A percentile compares a stretch with the other conserved stretches of the same genome.
Conservation (phyloP, 2,113 vertebrate species). For the Pteronura brasiliensis region DNA sequence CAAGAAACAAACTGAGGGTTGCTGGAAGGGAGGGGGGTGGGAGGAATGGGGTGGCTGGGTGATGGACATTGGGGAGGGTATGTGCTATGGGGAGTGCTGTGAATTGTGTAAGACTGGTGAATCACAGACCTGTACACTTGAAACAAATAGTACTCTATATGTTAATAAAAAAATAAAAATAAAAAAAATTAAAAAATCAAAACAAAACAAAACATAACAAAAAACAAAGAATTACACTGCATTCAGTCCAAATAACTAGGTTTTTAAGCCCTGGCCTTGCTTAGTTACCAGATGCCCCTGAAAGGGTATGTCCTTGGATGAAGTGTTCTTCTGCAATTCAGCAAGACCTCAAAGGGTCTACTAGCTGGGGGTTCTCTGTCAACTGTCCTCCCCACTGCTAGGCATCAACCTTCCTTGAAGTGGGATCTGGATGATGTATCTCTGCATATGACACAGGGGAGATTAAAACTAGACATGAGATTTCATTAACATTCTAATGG, state of each 20-base stretch:
- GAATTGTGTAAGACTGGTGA: no score
- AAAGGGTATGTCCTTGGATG: neutral
- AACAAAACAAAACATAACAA: no score
- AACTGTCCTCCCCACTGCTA: neutral
- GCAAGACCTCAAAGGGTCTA: neutral
- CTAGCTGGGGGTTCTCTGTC: neutral
- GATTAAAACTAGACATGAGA: neutral
- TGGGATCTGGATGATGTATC: neutral
- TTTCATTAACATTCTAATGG: neutral
- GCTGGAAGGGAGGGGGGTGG: no score
- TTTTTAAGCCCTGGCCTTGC: neutral
- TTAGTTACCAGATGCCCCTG: neutral
- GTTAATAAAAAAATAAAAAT: no score
- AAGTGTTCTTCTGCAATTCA: neutral
- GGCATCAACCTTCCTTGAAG: neutral
- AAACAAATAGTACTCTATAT: no score
- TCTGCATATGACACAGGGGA: neutral
- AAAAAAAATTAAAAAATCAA: no score
- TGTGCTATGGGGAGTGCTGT: no score
- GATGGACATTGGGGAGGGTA: no score
- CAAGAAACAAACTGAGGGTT: no score
- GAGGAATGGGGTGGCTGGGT: no score
- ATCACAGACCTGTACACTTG: no score
- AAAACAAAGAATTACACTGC: neutral
- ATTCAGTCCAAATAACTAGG: no score